A percentile compares a stretch with the other conserved stretches of the same genome.
phyloP scores from a whole-genome alignment of 2,888 invertebrate genomes.

The Caradrina clavipalpis region DNA sequence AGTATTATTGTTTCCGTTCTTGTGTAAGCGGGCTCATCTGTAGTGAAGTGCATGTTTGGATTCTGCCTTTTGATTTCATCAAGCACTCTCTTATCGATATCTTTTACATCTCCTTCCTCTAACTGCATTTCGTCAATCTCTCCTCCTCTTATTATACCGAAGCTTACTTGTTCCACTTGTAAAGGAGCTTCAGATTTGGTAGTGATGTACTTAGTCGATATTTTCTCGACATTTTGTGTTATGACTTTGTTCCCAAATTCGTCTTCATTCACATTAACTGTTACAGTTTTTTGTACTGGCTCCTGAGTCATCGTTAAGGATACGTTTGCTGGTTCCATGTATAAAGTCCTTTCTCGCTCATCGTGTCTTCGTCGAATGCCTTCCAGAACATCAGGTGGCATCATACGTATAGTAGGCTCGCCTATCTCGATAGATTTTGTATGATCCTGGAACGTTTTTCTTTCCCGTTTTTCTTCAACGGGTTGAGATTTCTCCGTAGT shows the following conservation, averaged over 20 bases:
- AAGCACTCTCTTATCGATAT: constrained; percentile 83
- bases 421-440: constrained; percentile 90
- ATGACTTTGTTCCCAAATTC: constrained; percentile 88
- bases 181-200: constrained; percentile 84
- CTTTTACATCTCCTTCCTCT: constrained; percentile 86
- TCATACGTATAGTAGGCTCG: constrained; percentile 80
- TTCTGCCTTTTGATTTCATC: constrained; percentile 87
- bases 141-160: constrained; percentile 84
- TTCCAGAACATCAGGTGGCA: constrained; percentile 87
- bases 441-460: constrained; percentile 75
- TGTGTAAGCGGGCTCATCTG: constrained; percentile 86
- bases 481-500: constrained; percentile 81
- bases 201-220: constrained; percentile 85
- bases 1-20: constrained; percentile 90
- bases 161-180: constrained; percentile 87
- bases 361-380: constrained; percentile 81
- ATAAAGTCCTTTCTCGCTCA: constrained; percentile 83
- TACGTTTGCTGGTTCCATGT: constrained; percentile 87
- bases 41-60: constrained; percentile 87
- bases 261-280: constrained; percentile 88
- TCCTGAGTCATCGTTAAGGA: constrained; percentile 88
- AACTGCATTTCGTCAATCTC: constrained; percentile 81
- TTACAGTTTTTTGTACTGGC: constrained; percentile 88
- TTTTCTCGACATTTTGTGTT: constrained; percentile 87
- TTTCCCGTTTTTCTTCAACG: constrained; percentile 78